Evolutionary conservation across 35 echinoderm and acorn worm genomes (phyloP).

Genomic region (Anneissia japonica): DNA sequence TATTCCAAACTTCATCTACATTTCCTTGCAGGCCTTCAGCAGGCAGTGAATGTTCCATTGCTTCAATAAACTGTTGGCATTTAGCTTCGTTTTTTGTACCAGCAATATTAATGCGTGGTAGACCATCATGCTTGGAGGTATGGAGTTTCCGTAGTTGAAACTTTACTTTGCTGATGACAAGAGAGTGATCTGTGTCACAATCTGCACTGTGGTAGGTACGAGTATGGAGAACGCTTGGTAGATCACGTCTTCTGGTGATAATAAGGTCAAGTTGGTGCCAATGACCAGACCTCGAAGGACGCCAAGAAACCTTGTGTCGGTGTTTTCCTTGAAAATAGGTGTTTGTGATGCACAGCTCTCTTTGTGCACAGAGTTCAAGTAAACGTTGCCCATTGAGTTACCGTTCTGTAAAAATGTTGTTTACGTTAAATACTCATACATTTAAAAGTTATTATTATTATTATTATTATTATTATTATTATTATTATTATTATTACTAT

Average conservation of each 20-base stretch:
- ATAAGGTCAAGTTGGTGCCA: conserved; percentile 40
- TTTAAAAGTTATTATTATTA: too few relatives aligned
- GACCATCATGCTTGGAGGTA: background rate
- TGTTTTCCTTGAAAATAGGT: conserved; percentile 36
- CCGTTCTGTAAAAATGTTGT: too few relatives aligned
- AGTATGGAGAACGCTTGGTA: background rate
- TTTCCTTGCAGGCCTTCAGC: too few relatives aligned
- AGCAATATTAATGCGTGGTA: background rate
- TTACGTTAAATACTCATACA: too few relatives aligned
- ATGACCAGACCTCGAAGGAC: conserved; percentile 24
- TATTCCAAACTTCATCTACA: too few relatives aligned
- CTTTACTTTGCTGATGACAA: background rate
- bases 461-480: too few relatives aligned
- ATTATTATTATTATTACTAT: too few relatives aligned
- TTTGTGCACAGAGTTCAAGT: conserved; percentile 6
- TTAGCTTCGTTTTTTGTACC: too few relatives aligned
- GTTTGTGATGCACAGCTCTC: conserved; percentile 52
- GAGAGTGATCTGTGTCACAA: conserved; percentile 5
- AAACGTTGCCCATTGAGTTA: conserved; percentile 44
- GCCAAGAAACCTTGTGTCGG: conserved; percentile 28
- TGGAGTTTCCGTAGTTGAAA: background rate
- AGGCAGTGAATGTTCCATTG: too few relatives aligned
- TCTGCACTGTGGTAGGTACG: background rate
- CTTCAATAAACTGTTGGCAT: too few relatives aligned
- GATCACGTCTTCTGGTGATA: background rate